Conservation (phyloP, 2,888 invertebrate genomes). For the Meiosimyza platycephala region DNA sequence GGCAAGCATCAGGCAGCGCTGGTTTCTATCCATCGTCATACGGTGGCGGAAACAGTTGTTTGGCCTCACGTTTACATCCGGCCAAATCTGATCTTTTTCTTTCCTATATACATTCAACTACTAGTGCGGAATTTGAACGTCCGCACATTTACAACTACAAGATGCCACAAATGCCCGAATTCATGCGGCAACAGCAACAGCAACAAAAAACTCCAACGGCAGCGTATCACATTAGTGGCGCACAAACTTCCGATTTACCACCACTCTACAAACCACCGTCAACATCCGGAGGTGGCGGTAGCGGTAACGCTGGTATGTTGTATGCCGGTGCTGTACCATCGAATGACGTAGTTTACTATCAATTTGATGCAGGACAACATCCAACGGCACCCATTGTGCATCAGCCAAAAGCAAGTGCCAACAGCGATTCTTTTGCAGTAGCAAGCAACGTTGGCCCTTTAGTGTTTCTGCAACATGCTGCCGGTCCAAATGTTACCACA, state of each 20-base stretch:
- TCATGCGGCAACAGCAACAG: constrained; percentile 43
- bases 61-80: constrained; percentile 56
- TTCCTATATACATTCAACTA: constrained; percentile 57
- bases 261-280: constrained; percentile 52
- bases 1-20: constrained; percentile 51
- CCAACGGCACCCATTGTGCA: constrained; percentile 52
- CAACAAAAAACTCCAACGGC: constrained; percentile 45
- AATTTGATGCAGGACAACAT: constrained; percentile 59
- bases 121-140: constrained; percentile 55
- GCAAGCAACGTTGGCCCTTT: constrained; percentile 53
- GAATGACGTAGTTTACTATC: constrained; percentile 64
- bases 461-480: constrained; percentile 61
- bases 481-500: constrained; percentile 44
- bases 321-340: constrained; percentile 61
- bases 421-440: constrained; percentile 18
- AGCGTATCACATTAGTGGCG: constrained; percentile 65
- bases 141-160: constrained; percentile 64
- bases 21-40: constrained; percentile 52
- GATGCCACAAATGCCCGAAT: constrained; percentile 63
- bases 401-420: constrained; percentile 50
- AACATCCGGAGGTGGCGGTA: constrained; percentile 19
- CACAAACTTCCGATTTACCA: constrained; percentile 64
- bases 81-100: constrained; percentile 66
- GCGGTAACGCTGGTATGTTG: constrained; percentile 23
- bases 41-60: constrained; percentile 41